A percentile compares a stretch with the other conserved stretches of the same genome.
Conservation (phyloP, 1,140 invertebrate species). For the Megalonaias nervosa region DNA sequence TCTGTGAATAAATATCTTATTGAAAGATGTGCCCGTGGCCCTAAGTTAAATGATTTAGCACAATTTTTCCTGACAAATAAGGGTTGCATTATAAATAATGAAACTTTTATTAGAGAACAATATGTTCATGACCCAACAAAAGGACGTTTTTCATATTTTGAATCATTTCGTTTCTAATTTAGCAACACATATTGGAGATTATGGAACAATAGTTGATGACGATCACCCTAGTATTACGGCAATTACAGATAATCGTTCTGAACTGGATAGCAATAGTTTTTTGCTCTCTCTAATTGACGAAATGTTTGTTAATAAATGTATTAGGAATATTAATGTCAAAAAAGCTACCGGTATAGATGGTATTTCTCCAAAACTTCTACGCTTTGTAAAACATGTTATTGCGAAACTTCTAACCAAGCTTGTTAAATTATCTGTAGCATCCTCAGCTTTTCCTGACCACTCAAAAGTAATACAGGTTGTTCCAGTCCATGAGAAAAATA, state of each 20-base stretch:
- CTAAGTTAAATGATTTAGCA: constrained; percentile 17
- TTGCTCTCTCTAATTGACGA: constrained; percentile 2
- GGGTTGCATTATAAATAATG: background rate
- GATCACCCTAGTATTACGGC: background rate
- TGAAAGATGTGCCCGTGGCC: constrained; percentile 11
- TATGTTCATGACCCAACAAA: background rate
- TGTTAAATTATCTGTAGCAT: constrained; percentile 3
- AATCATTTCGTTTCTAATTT: background rate
- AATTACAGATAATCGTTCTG: no score
- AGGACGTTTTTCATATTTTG: background rate
- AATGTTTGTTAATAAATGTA: constrained; percentile 16
- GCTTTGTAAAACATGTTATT: constrained; percentile 8
- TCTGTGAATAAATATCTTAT: background rate
- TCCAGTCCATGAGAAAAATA: background rate
- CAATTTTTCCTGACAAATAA: constrained; percentile 5
- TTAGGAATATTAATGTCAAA: constrained; percentile 11
- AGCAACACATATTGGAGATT: background rate
- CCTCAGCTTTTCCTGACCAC: constrained; percentile 11
- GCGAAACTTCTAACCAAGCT: constrained; percentile 11
- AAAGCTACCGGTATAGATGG: background rate
- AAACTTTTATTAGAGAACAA: background rate
- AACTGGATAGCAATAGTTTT: background rate
- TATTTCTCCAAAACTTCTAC: constrained; percentile 6
- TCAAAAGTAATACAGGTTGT: constrained; percentile 7
- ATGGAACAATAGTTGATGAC: background rate